phyloP scores from a whole-genome alignment of 2,888 invertebrate species.

The Heliconius aoede region DNA sequence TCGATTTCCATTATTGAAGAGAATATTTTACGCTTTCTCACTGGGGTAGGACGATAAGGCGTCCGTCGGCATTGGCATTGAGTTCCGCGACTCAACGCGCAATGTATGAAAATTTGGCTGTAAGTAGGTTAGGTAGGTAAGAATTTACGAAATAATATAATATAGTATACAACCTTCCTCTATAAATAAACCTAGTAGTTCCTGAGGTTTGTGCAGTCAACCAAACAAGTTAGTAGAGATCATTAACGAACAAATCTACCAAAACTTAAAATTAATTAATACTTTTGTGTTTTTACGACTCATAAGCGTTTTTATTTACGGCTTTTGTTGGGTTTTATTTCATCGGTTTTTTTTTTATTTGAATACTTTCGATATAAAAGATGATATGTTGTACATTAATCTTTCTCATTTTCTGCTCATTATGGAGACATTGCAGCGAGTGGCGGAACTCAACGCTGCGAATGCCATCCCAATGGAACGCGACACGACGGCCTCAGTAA shows the following conservation, averaged over 20 bases:
- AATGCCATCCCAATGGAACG: no score
- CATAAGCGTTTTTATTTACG: conserved; percentile 16
- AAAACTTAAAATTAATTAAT: not conserved
- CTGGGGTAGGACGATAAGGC: not conserved
- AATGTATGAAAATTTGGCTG: no score
- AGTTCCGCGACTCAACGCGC: no score
- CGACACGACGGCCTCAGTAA: no score
- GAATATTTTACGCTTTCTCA: not conserved
- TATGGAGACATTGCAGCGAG: not conserved
- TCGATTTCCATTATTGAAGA: not conserved
- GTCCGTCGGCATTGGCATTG: no score
- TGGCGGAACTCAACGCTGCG: not conserved
- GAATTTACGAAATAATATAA: no score
- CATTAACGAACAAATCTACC: not conserved
- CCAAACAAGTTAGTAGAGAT: not conserved
- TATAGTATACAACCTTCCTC: no score
- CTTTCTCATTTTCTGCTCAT: not conserved
- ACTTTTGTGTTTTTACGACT: not conserved
- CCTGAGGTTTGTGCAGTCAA: not conserved
- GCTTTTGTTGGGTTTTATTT: conserved; percentile 4
- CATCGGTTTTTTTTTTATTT: not conserved
- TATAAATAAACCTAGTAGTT: not conserved
- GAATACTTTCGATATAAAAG: not conserved
- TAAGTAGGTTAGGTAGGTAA: no score
- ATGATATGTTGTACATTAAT: not conserved